A percentile compares a stretch with the other conserved stretches of the same genome.
phyloP scores from a whole-genome alignment of 1,140 invertebrate species.

The Zaprionus lachaisei region DNA sequence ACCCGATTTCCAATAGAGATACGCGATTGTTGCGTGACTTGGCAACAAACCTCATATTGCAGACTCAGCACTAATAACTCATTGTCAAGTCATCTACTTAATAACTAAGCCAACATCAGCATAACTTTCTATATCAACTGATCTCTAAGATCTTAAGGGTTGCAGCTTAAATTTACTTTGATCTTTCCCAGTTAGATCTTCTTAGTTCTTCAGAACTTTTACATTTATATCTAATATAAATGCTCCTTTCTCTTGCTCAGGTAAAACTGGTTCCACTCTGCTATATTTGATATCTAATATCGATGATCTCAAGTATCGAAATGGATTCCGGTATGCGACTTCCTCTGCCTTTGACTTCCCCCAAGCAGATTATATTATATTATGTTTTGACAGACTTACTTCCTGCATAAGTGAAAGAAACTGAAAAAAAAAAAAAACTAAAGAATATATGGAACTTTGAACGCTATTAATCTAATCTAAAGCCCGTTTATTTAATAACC shows the following conservation, averaged over 20 bases:
- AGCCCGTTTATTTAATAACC: neutral
- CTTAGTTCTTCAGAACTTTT: too few relatives aligned
- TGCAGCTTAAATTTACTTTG: too few relatives aligned
- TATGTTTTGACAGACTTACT: constrained; percentile 1
- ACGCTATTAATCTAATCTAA: neutral
- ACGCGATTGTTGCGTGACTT: neutral
- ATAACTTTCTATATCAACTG: too few relatives aligned
- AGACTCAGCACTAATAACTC: too few relatives aligned
- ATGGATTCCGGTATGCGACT: neutral
- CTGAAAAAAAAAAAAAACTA: neutral
- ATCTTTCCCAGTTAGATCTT: too few relatives aligned
- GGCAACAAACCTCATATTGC: neutral
- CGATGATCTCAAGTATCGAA: neutral
- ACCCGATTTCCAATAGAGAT: neutral
- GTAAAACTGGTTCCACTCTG: neutral
- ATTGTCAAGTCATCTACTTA: too few relatives aligned
- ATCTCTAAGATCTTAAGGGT: too few relatives aligned
- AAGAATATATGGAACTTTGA: neutral
- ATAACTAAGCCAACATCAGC: too few relatives aligned
- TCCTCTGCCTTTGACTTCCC: neutral
- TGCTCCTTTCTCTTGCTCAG: too few relatives aligned
- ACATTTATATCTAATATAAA: too few relatives aligned
- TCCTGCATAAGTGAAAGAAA: neutral
- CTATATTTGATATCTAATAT: neutral
- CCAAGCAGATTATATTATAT: neutral